These are phyloP conservation scores for Amblyopsis rosae DNA, from an alignment of 2,113 vertebrate genomes.

Conservation along the genomic window DNA sequence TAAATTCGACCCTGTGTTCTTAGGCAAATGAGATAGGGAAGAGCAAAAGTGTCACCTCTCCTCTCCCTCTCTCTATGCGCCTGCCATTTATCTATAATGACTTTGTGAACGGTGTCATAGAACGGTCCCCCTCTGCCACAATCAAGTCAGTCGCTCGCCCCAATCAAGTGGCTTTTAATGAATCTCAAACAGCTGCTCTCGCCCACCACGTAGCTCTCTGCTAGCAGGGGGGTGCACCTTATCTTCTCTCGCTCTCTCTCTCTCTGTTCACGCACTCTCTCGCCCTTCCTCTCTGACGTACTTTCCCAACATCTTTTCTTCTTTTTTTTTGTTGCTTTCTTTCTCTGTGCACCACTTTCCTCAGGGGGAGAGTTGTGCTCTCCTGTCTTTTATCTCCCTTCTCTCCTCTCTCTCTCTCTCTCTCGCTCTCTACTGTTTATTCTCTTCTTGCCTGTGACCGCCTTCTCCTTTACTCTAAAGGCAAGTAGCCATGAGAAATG, in stretches of 20 bases:
- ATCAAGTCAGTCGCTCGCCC: neutral
- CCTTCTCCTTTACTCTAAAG: conserved; percentile 9
- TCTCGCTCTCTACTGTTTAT: conserved; percentile 4
- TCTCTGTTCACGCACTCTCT: conserved; percentile 10
- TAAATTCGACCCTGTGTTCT: conserved; percentile 56
- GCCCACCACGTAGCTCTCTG: conserved; percentile 53
- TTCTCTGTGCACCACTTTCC: conserved; percentile 8
- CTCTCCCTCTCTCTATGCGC: conserved; percentile 59
- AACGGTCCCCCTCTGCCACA: conserved; percentile 64
- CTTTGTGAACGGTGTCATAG: conserved; percentile 82
- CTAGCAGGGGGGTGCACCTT: conserved; percentile 55
- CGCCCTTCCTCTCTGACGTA: conserved; percentile 50
- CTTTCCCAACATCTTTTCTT: conserved; percentile 37
- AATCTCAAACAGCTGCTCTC: conserved; percentile 85
- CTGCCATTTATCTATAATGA: conserved; percentile 95
- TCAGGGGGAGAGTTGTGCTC: conserved; percentile 16
- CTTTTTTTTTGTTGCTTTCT: conserved; percentile 20
- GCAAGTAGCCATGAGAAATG: neutral
- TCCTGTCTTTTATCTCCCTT: neutral
- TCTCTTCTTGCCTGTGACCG: conserved; percentile 1
- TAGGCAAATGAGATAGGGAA: conserved; percentile 64
- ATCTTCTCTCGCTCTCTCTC: conserved; percentile 48
- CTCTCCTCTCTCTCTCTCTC: neutral
- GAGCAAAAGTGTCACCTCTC: conserved; percentile 50
- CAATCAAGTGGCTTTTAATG: conserved; percentile 85